phyloP scores from a whole-genome alignment of 35 echinoderm and acorn worm species.

The Diadema setosum region DNA sequence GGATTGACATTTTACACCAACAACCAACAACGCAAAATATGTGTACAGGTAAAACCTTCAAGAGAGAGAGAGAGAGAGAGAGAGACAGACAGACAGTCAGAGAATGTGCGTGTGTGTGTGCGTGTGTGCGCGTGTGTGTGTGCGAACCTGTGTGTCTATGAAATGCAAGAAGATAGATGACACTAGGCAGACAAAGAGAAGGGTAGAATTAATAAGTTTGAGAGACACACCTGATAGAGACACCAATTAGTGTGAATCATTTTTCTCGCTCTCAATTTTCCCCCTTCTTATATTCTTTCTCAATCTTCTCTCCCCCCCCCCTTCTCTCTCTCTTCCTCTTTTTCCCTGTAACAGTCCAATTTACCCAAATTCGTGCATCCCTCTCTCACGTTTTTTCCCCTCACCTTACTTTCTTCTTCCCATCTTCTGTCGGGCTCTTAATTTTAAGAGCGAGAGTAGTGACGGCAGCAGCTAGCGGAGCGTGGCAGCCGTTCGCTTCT shows the following conservation, averaged over 20 bases:
- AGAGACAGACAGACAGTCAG: no score
- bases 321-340: not conserved
- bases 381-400: not conserved
- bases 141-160: no score
- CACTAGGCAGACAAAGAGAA: not conserved
- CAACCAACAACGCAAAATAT: no score
- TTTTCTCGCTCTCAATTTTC: not conserved
- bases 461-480: not conserved
- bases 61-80: no score
- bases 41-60: no score
- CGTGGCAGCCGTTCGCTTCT: not conserved
- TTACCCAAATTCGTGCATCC: not conserved
- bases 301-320: not conserved
- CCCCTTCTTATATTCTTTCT: not conserved
- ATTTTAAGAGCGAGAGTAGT: not conserved
- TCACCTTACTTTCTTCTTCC: not conserved
- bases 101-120: no score
- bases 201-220: slow-evolving; percentile 9
- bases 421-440: not conserved
- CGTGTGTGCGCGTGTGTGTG: no score
- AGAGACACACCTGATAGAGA: not conserved
- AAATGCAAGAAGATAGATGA: not conserved
- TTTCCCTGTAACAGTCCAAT: not conserved
- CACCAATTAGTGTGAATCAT: not conserved
- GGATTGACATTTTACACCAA: no score